Conservation (phyloP, 2,888 invertebrate genomes). For the Catonia carolina region DNA sequence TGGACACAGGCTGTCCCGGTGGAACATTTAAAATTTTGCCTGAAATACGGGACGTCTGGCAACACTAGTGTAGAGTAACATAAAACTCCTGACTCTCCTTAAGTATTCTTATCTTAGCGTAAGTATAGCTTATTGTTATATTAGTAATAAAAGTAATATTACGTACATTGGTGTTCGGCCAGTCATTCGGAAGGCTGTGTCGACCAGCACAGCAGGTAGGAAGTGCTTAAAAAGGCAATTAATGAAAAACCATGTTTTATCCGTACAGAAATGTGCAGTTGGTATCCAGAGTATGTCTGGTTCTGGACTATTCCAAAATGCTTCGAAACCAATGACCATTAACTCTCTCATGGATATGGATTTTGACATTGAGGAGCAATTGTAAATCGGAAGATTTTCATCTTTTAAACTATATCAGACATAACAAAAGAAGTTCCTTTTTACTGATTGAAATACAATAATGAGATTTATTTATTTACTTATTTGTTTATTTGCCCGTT, state of each 20-base stretch:
- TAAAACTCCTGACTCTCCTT: too few species aligned
- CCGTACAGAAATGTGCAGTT: constrained; percentile 49
- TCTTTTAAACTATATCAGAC: constrained; percentile 10
- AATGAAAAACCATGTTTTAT: constrained; percentile 56
- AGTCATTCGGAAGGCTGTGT: constrained; percentile 54
- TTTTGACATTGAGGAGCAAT: constrained; percentile 57
- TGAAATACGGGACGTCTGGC: too few species aligned
- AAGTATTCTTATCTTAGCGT: too few species aligned
- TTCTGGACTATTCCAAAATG: constrained; percentile 54
- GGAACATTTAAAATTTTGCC: too few species aligned
- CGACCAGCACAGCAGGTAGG: constrained; percentile 70
- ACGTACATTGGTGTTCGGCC: constrained; percentile 67
- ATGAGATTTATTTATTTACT: too few species aligned
- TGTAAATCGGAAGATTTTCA: constrained; percentile 57
- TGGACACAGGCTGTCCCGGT: too few species aligned
- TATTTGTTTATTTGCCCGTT: too few species aligned
- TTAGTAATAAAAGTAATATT: too few species aligned
- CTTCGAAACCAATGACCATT: constrained; percentile 47
- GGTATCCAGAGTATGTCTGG: constrained; percentile 65
- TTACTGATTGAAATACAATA: neutral
- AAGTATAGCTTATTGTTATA: too few species aligned
- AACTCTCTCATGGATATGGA: constrained; percentile 31
- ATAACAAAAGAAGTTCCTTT: constrained; percentile 2
- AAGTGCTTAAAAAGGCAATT: constrained; percentile 66
- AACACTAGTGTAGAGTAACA: too few species aligned